These are phyloP conservation scores for Danaus chrysippus DNA, from an alignment of 2,888 invertebrate genomes.

Conservation along the genomic window DNA sequence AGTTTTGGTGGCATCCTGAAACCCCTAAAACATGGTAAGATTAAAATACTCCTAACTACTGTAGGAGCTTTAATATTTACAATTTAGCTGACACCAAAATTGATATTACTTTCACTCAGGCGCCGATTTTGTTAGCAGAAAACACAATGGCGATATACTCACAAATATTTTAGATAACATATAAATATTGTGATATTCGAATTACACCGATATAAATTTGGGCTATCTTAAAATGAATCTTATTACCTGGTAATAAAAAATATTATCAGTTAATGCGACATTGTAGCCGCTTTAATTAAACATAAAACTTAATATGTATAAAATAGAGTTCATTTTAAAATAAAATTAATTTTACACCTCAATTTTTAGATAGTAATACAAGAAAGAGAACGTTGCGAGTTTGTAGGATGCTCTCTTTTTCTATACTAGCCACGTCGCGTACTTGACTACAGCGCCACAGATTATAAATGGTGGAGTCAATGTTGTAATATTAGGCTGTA, in stretches of 20 bases:
- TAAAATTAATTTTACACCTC: background rate
- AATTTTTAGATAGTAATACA: background rate
- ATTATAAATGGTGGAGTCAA: background rate
- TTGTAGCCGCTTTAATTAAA: background rate
- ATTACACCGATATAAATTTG: background rate
- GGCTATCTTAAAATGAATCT: background rate
- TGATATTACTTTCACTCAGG: slow-evolving; percentile 75
- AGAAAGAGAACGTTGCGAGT: background rate
- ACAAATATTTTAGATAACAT: slow-evolving; percentile 2
- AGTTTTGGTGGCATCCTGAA: slow-evolving; percentile 58
- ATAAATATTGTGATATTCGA: background rate
- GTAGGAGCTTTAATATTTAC: slow-evolving; percentile 23
- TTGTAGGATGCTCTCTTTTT: background rate
- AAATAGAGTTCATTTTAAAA: background rate
- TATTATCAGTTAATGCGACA: background rate
- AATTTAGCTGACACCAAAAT: slow-evolving; percentile 48
- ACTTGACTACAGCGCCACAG: background rate
- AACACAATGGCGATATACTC: slow-evolving; percentile 23
- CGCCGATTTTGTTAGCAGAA: slow-evolving; percentile 42
- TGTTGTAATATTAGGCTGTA: background rate
- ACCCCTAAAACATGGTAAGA: slow-evolving; percentile 28
- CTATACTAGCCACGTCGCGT: background rate
- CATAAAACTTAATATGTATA: background rate
- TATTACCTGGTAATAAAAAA: background rate
- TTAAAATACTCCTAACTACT: slow-evolving; percentile 37